Conservation (phyloP, 2,888 invertebrate genomes). For the Lepeophtheirus nordmannii region DNA sequence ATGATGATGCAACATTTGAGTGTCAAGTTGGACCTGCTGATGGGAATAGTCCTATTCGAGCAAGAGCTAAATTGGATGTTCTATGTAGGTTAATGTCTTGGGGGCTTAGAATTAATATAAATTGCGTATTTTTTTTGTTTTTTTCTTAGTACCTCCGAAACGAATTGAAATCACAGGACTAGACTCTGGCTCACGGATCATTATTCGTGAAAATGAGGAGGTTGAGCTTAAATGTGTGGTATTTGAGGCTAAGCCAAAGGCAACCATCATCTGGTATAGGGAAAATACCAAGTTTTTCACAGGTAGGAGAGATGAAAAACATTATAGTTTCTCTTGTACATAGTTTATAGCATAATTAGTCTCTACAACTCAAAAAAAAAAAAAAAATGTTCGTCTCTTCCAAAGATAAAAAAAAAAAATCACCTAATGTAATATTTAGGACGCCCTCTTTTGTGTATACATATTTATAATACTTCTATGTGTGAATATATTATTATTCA, state of each 20-base stretch:
- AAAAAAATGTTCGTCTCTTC: too few relatives aligned
- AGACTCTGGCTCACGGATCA: slow-evolving; percentile 58
- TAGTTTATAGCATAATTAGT: too few relatives aligned
- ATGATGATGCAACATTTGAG: slow-evolving; percentile 87
- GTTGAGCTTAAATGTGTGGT: slow-evolving; percentile 66
- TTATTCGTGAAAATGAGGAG: slow-evolving; percentile 55
- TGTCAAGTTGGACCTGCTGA: slow-evolving; percentile 83
- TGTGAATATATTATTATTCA: too few relatives aligned
- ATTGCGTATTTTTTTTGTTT: slow-evolving; percentile 26
- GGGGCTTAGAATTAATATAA: background rate
- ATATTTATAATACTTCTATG: too few relatives aligned
- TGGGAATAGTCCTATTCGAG: slow-evolving; percentile 64
- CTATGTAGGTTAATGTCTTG: slow-evolving; percentile 60
- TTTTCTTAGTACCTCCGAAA: slow-evolving; percentile 64
- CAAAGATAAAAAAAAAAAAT: too few relatives aligned
- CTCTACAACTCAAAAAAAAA: too few relatives aligned
- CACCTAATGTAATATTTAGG: too few relatives aligned
- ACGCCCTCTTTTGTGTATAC: too few relatives aligned
- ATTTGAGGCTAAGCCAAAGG: slow-evolving; percentile 71
- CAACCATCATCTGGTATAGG: slow-evolving; percentile 73
- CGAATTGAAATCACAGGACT: slow-evolving; percentile 69
- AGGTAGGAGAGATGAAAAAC: background rate
- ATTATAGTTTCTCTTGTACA: too few relatives aligned
- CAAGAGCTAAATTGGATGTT: slow-evolving; percentile 72
- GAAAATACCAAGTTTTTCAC: slow-evolving; percentile 12